Evolutionary conservation across 1,140 invertebrate species (phyloP).

Genomic region (Venturia canescens): DNA sequence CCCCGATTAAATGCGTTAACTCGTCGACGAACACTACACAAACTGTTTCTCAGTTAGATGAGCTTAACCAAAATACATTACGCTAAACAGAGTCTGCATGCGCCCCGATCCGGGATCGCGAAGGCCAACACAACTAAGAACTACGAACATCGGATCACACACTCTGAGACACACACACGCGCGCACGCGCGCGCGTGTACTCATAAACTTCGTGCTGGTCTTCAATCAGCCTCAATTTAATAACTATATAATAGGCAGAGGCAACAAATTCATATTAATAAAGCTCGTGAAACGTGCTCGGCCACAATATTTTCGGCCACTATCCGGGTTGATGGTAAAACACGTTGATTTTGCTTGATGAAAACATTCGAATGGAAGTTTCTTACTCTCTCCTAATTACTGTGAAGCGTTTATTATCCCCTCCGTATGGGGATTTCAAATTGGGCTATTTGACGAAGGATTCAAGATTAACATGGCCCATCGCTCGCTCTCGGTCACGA

Average conservation of each 20-base stretch:
- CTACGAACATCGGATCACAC: too few relatives aligned
- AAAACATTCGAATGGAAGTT: not conserved
- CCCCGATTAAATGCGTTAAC: slow-evolving; percentile 69
- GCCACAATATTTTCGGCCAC: slow-evolving; percentile 8
- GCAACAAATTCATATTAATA: slow-evolving; percentile 32
- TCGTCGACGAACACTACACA: slow-evolving; percentile 64
- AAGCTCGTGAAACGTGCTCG: slow-evolving; percentile 23
- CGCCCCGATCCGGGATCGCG: slow-evolving; percentile 38
- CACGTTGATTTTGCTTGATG: not conserved
- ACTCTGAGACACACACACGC: slow-evolving; percentile 40
- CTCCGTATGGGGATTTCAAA: slow-evolving; percentile 48
- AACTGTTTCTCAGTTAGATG: slow-evolving; percentile 55
- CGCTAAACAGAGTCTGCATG: slow-evolving; percentile 55
- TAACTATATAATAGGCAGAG: slow-evolving; percentile 38
- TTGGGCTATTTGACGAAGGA: slow-evolving; percentile 11
- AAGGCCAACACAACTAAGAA: slow-evolving; percentile 46
- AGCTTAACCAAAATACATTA: slow-evolving; percentile 68
- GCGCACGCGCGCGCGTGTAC: not conserved
- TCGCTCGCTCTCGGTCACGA: too few relatives aligned
- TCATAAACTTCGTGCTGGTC: slow-evolving; percentile 11
- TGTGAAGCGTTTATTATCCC: slow-evolving; percentile 28
- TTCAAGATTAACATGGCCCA: slow-evolving; percentile 18
- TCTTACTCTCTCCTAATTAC: not conserved
- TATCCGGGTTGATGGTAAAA: slow-evolving; percentile 21
- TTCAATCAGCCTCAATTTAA: slow-evolving; percentile 46